Base-by-base conservation (phyloP, 2,113 vertebrate species). In the Rhombomys opimus region DNA sequence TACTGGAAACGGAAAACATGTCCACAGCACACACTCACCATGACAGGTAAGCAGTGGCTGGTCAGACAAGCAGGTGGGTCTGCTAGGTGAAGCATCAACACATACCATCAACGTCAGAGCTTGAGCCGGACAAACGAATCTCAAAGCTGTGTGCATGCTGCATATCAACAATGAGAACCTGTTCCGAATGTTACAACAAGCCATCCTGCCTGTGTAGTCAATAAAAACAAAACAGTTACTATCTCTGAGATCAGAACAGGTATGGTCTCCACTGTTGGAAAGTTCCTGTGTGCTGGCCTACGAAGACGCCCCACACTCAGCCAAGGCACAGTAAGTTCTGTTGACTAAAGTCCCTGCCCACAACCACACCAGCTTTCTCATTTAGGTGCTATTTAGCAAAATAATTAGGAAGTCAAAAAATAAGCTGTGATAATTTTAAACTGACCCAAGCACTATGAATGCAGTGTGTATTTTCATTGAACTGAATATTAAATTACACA, bases 401-500 rank as follows among this genome's bases (percentile, higher is more conserved):
- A 96, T 87, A 94, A 92, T 81, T 41, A 97, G 41, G 57, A 85
- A 95, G 57, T 57, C 82, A 88, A 15, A 88, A 96, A 96, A 52
- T 68, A 96, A 96, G 76, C 52, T 81, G 68, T 91, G 38, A 65
- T 73, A 46, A 96, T 88, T 95, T 95, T 97, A 88, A 95, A 97
- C 61, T 87, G 73, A 30, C 94, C 87, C 96, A 96, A 96, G 52
- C 78, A 80, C 96, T 88, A 84, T 68, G 70, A 96, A 92, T 50
- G 96, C 15, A 92, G 38, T 25, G 67, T 59, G 73, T 57, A 85
- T 77, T 96, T 95, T 77, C 87, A 91, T 72, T 96, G 82, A 87
- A 91, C 27, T 94, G 41, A 93, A 91, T 96, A 96, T 93, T 97
- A 96, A 96, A 95, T 95, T 96, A 96, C 91, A 93, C 2, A 96